Evolutionary conservation across 1,140 invertebrate species (phyloP).

Genomic region (Lutraria rhynchaena): DNA sequence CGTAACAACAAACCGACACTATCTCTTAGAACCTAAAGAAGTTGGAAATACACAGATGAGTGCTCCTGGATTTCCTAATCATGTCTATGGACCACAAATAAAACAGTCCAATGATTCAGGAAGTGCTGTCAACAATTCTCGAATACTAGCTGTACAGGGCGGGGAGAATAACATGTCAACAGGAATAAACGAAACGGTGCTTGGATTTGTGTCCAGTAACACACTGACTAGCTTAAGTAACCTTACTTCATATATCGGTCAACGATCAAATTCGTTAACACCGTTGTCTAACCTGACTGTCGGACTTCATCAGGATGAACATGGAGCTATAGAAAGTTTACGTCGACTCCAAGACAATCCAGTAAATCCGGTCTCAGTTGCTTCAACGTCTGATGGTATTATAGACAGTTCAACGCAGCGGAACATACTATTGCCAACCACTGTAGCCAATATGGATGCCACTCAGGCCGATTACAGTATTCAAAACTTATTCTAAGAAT

Average conservation of each 20-base stretch:
- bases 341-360: conserved; percentile 36
- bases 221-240: conserved; percentile 12
- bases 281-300: conserved; percentile 10
- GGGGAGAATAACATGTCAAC: background rate
- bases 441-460: background rate
- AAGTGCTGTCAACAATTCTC: background rate
- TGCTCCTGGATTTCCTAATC: background rate
- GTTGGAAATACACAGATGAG: background rate
- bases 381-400: conserved; percentile 1
- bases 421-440: conserved; percentile 1
- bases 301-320: conserved; percentile 11
- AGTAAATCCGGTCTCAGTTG: background rate
- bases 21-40: background rate
- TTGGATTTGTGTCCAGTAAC: conserved; percentile 28
- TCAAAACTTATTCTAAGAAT: conserved; percentile 14
- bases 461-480: background rate
- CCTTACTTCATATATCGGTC: conserved; percentile 8
- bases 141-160: background rate
- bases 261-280: background rate
- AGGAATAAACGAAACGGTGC: background rate
- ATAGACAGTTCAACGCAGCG: background rate
- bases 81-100: conserved; percentile 25
- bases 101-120: conserved; percentile 7
- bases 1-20: background rate
- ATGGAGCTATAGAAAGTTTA: conserved; percentile 42